Evolutionary conservation across 2,113 vertebrate genomes (phyloP).

Genomic region (Nothobranchius furzeri): DNA sequence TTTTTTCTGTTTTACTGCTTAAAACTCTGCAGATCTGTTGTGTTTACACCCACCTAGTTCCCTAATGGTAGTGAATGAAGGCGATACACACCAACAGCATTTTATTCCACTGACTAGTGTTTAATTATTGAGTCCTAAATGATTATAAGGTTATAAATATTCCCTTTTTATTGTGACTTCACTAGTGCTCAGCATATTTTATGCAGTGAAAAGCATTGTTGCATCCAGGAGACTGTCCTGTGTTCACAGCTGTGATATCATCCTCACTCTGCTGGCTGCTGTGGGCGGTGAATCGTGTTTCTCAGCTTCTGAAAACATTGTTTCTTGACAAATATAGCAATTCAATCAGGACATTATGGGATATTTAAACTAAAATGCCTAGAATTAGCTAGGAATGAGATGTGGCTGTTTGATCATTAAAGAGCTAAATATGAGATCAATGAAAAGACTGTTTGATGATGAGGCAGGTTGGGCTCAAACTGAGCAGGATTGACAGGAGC

Average conservation of each 20-base stretch:
- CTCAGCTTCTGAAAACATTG: conserved; percentile 40
- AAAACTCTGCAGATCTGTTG: background rate
- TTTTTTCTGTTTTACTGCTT: no score
- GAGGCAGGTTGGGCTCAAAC: conserved; percentile 50
- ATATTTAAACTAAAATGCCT: conserved; percentile 56
- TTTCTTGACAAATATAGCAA: conserved; percentile 55
- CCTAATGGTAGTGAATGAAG: background rate
- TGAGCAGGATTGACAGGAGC: conserved; percentile 53
- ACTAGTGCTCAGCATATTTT: background rate
- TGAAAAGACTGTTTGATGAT: conserved; percentile 67
- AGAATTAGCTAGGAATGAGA: conserved; percentile 38
- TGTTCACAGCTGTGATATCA: background rate
- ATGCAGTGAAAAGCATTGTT: conserved; percentile 9
- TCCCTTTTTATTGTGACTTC: background rate
- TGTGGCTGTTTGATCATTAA: conserved; percentile 73
- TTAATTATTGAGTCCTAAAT: conserved; percentile 7
- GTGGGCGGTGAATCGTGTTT: conserved; percentile 42
- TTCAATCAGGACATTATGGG: conserved; percentile 52
- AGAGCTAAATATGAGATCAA: conserved; percentile 63
- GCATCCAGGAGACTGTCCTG: background rate
- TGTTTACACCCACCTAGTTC: conserved; percentile 15
- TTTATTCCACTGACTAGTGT: background rate
- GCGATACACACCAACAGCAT: background rate
- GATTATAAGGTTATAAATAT: background rate
- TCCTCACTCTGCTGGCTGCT: conserved; percentile 25